A percentile compares a stretch with the other conserved stretches of the same genome.
Evolutionary conservation across 2,113 vertebrate genomes (phyloP).

Genomic region (Saccopteryx leptura): DNA sequence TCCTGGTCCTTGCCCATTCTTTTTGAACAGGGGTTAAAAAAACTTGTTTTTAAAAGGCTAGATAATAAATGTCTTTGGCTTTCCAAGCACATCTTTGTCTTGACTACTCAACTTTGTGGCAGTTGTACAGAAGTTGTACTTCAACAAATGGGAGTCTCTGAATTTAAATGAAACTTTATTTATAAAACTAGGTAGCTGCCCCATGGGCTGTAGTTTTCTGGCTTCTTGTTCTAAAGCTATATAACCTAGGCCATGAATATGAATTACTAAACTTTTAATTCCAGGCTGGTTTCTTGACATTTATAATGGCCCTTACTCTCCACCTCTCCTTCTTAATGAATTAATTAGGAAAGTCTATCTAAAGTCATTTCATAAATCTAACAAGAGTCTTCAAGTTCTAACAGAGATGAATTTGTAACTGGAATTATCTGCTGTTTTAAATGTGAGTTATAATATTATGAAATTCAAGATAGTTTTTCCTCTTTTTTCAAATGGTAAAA

Average conservation of each 20-base stretch:
- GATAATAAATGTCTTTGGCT: not conserved
- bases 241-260: not conserved
- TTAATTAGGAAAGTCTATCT: not conserved
- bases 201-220: not conserved
- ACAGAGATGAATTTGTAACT: not conserved
- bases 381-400: not conserved
- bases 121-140: not conserved
- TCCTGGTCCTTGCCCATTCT: not conserved
- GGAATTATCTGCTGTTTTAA: constrained; percentile 13
- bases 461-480: not conserved
- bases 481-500: not conserved
- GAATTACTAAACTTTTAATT: not conserved
- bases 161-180: not conserved
- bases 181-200: not conserved
- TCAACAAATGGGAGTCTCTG: not conserved
- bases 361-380: not conserved
- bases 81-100: not conserved
- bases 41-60: not conserved
- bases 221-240: not conserved
- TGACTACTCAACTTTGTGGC: not conserved
- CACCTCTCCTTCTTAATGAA: not conserved
- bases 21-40: not conserved
- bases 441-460: not conserved
- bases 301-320: not conserved
- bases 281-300: not conserved